Percentiles rank a stretch among this genome's conserved stretches.
phyloP scores from a whole-genome alignment of 1,140 invertebrate genomes.

The Brachionus angularis region DNA sequence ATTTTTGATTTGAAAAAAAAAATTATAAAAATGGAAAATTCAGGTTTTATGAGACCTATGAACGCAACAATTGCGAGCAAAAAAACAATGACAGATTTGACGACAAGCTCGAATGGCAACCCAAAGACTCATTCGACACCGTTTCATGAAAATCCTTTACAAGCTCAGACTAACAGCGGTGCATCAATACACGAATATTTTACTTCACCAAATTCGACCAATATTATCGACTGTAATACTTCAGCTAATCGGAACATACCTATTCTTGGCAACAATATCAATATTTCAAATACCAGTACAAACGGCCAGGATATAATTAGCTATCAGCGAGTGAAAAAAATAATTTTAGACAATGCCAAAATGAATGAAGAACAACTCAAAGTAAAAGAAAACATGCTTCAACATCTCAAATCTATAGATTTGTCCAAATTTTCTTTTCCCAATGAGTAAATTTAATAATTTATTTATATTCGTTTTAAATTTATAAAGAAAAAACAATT shows the following conservation, averaged over 20 bases:
- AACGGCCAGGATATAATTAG: neutral
- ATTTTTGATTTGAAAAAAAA: no score
- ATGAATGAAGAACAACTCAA: neutral
- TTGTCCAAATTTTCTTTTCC: constrained; percentile 36
- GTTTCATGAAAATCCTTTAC: no score
- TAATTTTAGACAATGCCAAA: neutral
- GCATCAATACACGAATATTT: constrained; percentile 26
- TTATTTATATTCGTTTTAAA: neutral
- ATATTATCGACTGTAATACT: no score
- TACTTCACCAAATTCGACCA: neutral
- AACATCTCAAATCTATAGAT: constrained; percentile 31
- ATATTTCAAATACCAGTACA: neutral
- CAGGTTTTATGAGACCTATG: no score
- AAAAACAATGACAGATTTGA: no score
- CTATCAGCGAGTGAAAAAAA: constrained; percentile 9
- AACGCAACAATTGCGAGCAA: no score
- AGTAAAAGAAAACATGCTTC: constrained; percentile 37
- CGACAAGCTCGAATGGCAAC: no score
- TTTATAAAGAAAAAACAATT: no score
- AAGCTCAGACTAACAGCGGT: no score
- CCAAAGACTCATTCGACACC: no score
- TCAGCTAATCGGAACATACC: neutral
- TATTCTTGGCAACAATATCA: constrained; percentile 9
- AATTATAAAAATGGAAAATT: no score
- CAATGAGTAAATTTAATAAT: constrained; percentile 13